These are phyloP conservation scores for Schizaphis graminum DNA, from an alignment of 2,888 invertebrate species.

Conservation along the genomic window DNA sequence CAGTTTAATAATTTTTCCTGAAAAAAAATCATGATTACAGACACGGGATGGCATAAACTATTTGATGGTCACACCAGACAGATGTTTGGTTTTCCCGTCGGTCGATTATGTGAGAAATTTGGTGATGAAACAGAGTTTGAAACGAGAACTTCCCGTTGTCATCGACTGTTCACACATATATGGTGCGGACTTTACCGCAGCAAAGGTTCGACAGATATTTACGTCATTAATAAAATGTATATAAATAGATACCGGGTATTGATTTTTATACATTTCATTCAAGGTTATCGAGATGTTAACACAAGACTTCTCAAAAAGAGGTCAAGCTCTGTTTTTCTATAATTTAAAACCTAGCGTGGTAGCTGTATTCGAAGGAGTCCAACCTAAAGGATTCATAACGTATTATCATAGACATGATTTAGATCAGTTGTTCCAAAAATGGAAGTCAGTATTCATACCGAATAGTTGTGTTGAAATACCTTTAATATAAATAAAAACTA, in stretches of 20 bases:
- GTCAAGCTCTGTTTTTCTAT: slow-evolving; percentile 84
- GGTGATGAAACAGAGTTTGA: slow-evolving; percentile 84
- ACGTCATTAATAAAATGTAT: neutral
- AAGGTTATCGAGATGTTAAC: slow-evolving; percentile 81
- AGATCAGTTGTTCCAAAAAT: slow-evolving; percentile 69
- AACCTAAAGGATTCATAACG: slow-evolving; percentile 75
- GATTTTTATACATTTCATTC: slow-evolving; percentile 3
- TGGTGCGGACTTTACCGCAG: slow-evolving; percentile 90
- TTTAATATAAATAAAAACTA: neutral
- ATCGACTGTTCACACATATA: slow-evolving; percentile 90
- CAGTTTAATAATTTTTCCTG: slow-evolving; percentile 34
- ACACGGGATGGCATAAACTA: slow-evolving; percentile 81
- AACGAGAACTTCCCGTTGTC: slow-evolving; percentile 81
- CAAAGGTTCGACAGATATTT: slow-evolving; percentile 73
- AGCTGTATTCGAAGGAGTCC: slow-evolving; percentile 83
- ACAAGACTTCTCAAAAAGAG: slow-evolving; percentile 80
- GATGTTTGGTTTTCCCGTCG: slow-evolving; percentile 90
- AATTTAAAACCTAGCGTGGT: slow-evolving; percentile 89
- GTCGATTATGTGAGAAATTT: slow-evolving; percentile 89
- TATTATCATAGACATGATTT: slow-evolving; percentile 74
- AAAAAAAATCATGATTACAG: slow-evolving; percentile 71
- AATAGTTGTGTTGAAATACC: neutral
- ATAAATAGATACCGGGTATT: neutral
- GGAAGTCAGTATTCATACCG: slow-evolving; percentile 69
- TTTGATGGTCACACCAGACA: slow-evolving; percentile 87